A percentile compares a stretch with the other conserved stretches of the same genome.
phyloP scores from a whole-genome alignment of 2,888 invertebrate genomes.

The Nymphalis urticae region DNA sequence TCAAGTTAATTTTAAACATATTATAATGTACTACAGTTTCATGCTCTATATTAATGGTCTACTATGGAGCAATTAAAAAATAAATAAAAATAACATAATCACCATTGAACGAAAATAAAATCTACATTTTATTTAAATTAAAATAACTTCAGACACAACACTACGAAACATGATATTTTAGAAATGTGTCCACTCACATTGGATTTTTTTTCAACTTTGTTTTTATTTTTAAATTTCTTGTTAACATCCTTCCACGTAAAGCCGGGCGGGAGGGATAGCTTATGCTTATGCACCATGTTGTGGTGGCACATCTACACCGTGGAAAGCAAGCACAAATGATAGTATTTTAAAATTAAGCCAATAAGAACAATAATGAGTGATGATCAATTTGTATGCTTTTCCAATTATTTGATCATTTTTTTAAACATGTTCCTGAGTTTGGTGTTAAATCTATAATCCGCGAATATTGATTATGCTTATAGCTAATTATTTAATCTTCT shows the following conservation, averaged over 20 bases:
- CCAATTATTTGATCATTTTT: no score
- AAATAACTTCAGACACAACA: constrained; percentile 41
- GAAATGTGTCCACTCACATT: constrained; percentile 59
- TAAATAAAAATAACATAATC: constrained; percentile 18
- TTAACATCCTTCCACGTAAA: constrained; percentile 73
- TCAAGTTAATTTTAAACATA: background rate
- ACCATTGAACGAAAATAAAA: constrained; percentile 14
- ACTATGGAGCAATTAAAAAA: constrained; percentile 14
- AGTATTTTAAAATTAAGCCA: constrained; percentile 37
- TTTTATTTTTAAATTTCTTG: constrained; percentile 70
- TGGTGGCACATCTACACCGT: constrained; percentile 69
- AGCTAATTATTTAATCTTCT: no score
- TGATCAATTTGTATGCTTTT: constrained; percentile 23
- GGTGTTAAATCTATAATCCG: no score
- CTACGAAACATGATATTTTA: constrained; percentile 35
- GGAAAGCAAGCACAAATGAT: constrained; percentile 62
- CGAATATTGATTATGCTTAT: no score
- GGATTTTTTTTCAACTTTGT: constrained; percentile 61
- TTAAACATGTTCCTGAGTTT: no score
- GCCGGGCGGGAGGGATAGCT: constrained; percentile 70
- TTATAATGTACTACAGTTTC: constrained; percentile 7
- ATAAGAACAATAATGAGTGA: constrained; percentile 25
- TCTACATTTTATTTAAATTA: constrained; percentile 17
- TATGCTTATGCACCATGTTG: constrained; percentile 54
- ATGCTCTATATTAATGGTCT: constrained; percentile 24